These are phyloP conservation scores for Lottia scabra DNA, from an alignment of 2,888 invertebrate genomes.

Conservation along the genomic window DNA sequence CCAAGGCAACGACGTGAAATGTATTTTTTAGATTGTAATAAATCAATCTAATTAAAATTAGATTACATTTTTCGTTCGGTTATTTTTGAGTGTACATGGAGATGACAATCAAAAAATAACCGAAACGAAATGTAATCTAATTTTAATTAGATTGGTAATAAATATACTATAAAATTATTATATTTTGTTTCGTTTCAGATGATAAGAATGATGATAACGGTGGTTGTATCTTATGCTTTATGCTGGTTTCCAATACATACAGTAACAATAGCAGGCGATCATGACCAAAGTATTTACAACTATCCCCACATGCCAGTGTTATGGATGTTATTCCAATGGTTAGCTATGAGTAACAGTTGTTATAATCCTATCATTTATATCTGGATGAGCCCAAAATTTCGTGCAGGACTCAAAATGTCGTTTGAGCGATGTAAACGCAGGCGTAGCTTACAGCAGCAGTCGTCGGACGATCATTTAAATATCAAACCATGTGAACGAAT, in stretches of 20 bases:
- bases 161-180: too few species aligned
- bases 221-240: conserved; percentile 47
- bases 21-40: too few species aligned
- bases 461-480: conserved; percentile 37
- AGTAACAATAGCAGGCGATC: conserved; percentile 42
- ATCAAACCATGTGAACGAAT: neutral
- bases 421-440: conserved; percentile 36
- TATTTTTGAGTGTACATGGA: too few species aligned
- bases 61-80: too few species aligned
- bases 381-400: conserved; percentile 51
- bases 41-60: too few species aligned
- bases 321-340: conserved; percentile 49
- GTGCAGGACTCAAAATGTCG: conserved; percentile 40
- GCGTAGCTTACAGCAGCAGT: conserved; percentile 28
- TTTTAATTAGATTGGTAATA: too few species aligned
- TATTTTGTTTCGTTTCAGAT: conserved; percentile 36
- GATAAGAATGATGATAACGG: conserved; percentile 52
- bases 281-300: conserved; percentile 43
- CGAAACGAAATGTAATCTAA: too few species aligned
- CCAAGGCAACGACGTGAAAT: too few species aligned
- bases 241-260: conserved; percentile 51
- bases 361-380: conserved; percentile 50
- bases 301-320: conserved; percentile 38
- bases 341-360: conserved; percentile 51
- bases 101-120: too few species aligned